Evolutionary conservation across 1,140 invertebrate genomes (phyloP), one percentile per base, ranked within the genome.

Genomic region (Saccostrea cuccullata): DNA sequence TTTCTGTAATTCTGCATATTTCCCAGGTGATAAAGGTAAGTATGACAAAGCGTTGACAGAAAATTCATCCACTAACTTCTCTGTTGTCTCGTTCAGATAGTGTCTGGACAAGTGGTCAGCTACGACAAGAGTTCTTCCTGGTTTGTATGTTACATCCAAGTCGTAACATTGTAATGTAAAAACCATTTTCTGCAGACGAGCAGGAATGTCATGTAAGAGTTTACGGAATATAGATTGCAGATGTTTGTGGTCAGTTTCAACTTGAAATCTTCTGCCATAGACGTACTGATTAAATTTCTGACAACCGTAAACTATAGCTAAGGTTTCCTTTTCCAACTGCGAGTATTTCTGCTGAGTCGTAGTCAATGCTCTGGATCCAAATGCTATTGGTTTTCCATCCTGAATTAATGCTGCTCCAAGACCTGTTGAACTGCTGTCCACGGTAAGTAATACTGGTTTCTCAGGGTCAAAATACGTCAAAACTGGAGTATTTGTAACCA

Each of bases 351-450:
- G 13, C 90, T 96, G 94, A 55, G 93, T 92, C 17, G 87, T 12
- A 6, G 93, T 95, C 8, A 96, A 88, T 9, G 94, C 91, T 40
- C 94, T 89, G 1, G 95, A 96, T 13, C 94, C 94, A 89, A 93
- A 96, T 2, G 94, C 94, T 2, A 96, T 91, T 2, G 93, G 94
- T 90, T 90, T 90, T 94, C 93, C 12, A 83, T 95, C 91, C 90
- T 96, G 95, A 23, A 95, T 56, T 4, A 96, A 56, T 26, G 94
- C 93, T 70, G 93, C 93, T n/a, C 94, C 95, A 20, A 96, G 86
- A 0, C 94, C 95, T 47, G 91, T 84, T 56, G 91, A 84, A 23
- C 92, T 94, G 23, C 26, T 70, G 67, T 91, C 91, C 3, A 89
- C 87, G 15, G 87, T 30, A 4, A 91, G 58, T 56, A 67, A 23